phyloP scores from a whole-genome alignment of 2,888 invertebrate species.

The Ichneumon xanthorius region DNA sequence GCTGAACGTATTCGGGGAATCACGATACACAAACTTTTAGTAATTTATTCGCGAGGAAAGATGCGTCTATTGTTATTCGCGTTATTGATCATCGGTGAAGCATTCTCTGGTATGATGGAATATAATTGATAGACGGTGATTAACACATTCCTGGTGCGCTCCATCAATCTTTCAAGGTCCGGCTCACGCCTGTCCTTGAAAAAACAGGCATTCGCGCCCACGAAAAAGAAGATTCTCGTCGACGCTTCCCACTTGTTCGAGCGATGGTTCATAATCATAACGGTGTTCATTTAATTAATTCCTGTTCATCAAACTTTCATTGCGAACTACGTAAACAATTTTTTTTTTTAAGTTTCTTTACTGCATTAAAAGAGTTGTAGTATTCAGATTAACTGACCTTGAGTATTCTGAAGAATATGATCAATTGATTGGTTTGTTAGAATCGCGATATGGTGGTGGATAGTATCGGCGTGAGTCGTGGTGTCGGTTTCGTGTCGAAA shows the following conservation, averaged over 20 bases:
- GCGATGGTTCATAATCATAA: neutral
- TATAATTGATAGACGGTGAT: conserved; percentile 11
- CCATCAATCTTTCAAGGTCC: neutral
- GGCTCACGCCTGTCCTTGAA: neutral
- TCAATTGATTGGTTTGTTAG: neutral
- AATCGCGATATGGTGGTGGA: neutral
- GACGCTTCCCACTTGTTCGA: neutral
- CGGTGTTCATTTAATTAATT: neutral
- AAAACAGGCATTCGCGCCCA: neutral
- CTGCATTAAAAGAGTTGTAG: neutral
- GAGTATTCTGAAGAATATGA: neutral
- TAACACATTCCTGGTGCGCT: conserved; percentile 13
- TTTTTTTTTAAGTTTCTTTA: neutral
- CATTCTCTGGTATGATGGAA: conserved; percentile 44
- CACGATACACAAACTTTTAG: neutral
- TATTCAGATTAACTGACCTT: neutral
- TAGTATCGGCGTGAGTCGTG: conserved; percentile 11
- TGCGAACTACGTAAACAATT: neutral
- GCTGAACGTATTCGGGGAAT: neutral
- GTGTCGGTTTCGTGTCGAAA: conserved; percentile 13
- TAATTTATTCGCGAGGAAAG: conserved; percentile 16
- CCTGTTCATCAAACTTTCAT: neutral
- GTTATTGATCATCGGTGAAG: conserved; percentile 31
- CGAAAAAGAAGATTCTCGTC: neutral
- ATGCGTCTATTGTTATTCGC: conserved; percentile 41